Base-by-base conservation (phyloP, 2,113 vertebrate genomes). In the Gulo gulo region DNA sequence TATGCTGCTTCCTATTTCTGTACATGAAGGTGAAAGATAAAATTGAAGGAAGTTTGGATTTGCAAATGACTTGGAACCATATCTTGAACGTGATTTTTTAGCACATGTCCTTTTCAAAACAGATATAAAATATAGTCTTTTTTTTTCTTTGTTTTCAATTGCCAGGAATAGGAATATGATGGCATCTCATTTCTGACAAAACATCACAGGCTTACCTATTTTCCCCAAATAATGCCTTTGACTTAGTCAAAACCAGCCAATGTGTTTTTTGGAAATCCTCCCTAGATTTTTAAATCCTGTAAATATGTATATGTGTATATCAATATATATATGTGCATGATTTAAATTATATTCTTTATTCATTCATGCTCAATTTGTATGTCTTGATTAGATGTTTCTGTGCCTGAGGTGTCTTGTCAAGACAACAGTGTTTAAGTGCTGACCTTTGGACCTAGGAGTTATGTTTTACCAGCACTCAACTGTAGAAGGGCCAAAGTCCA, bases 61-160 rank as follows among this genome's bases (percentile, higher is more conserved):
- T 97, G 83, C 92, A 94, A 96, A 97, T 95, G 59, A 91, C 89
- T 96, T 97, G 95, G 96, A 97, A 92, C 24, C 65, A 67, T 4
- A 79, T 94, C 71, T 47, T 47, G 71, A 82, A 95, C 8, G 29
- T 23, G 85, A 26, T 74, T 88, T 96, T 89, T 87, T 31, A 84
- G 26, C 55, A 95, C 9, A 24, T 80, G 78, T 85, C 47, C 84
- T 95, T 97, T 96, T 82, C 87, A 94, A 96, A 98, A 97, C 67
- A 97, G 86, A 85, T 24, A 90, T 65, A 73, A 86, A 88, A 90
- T 61, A 5, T 50, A 81, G 82, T 91, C 47, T 59, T 86, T 90
- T 94, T 87, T 39, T 82, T 57, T 13, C 81, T 84, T 73, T 95
- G 52, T 45, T 47, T 59, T 45, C 42, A 80, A 90, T 81, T 95